phyloP scores from a whole-genome alignment of 2,797 vertebrate genomes.

The Cetoscarus ocellatus region DNA sequence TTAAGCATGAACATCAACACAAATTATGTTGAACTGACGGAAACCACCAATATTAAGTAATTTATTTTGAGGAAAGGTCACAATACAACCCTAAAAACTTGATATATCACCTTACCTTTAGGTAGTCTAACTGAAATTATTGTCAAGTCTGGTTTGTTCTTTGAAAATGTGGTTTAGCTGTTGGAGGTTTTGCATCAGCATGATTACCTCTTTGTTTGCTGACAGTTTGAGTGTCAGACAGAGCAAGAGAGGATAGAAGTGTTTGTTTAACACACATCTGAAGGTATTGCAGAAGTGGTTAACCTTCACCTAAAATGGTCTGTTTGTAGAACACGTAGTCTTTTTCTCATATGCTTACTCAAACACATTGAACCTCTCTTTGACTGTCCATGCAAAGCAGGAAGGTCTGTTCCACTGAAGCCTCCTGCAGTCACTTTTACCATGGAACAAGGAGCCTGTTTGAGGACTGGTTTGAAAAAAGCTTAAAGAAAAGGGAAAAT shows the following conservation, averaged over 20 bases:
- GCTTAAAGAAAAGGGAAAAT: slow-evolving; percentile 34
- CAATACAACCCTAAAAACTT: too few relatives aligned
- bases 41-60: too few relatives aligned
- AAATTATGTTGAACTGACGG: too few relatives aligned
- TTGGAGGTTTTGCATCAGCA: not conserved
- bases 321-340: not conserved
- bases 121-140: not conserved
- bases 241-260: not conserved
- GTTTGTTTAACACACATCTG: not conserved
- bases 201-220: not conserved
- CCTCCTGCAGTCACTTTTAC: slow-evolving; percentile 37
- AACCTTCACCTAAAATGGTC: not conserved
- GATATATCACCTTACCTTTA: too few relatives aligned
- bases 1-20: too few relatives aligned
- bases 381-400: slow-evolving; percentile 52
- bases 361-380: slow-evolving; percentile 4
- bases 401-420: slow-evolving; percentile 6
- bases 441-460: slow-evolving; percentile 45
- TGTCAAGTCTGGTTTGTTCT: not conserved
- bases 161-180: not conserved
- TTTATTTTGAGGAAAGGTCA: too few relatives aligned
- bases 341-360: slow-evolving; percentile 1
- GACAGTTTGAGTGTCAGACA: not conserved
- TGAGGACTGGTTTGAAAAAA: slow-evolving; percentile 15
- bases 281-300: not conserved